phyloP scores from a whole-genome alignment of 1,140 invertebrate species.

The Copidosoma floridanum region DNA sequence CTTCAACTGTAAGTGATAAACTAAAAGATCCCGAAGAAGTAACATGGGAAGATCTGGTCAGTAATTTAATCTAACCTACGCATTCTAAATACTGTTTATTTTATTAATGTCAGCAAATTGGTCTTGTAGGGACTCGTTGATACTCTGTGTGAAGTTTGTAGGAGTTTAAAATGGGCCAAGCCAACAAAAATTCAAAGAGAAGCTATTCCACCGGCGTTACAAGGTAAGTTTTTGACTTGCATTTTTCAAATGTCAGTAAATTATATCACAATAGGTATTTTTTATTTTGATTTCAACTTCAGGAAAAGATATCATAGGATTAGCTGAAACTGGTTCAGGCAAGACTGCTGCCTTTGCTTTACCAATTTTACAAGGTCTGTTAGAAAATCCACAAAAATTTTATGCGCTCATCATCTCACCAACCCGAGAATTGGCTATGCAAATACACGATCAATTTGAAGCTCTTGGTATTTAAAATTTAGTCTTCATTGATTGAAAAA shows the following conservation, averaged over 20 bases:
- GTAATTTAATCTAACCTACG: no score
- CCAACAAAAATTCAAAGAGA: constrained; percentile 95
- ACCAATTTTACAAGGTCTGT: constrained; percentile 87
- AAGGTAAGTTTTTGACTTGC: constrained; percentile 65
- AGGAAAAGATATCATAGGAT: constrained; percentile 91
- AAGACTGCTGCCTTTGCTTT: constrained; percentile 97
- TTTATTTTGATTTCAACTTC: constrained; percentile 28
- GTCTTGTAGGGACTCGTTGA: constrained; percentile 90
- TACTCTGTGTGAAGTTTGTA: constrained; percentile 86
- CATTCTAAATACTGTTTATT: no score
- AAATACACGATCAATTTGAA: constrained; percentile 95
- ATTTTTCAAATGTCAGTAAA: neutral
- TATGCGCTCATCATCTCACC: constrained; percentile 95
- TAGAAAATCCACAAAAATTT: constrained; percentile 89
- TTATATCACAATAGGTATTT: no score
- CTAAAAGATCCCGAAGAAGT: no score
- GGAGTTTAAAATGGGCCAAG: constrained; percentile 87
- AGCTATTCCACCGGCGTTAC: constrained; percentile 84
- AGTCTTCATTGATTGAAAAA: constrained; percentile 13
- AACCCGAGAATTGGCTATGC: constrained; percentile 94
- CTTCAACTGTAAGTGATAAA: no score
- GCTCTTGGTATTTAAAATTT: constrained; percentile 82
- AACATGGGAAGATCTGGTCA: no score
- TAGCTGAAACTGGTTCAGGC: constrained; percentile 97
- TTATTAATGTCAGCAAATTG: neutral